Percentiles rank a stretch among this genome's conserved stretches.
phyloP scores from a whole-genome alignment of 2,797 vertebrate genomes.

The Ptychadena robeensis region DNA sequence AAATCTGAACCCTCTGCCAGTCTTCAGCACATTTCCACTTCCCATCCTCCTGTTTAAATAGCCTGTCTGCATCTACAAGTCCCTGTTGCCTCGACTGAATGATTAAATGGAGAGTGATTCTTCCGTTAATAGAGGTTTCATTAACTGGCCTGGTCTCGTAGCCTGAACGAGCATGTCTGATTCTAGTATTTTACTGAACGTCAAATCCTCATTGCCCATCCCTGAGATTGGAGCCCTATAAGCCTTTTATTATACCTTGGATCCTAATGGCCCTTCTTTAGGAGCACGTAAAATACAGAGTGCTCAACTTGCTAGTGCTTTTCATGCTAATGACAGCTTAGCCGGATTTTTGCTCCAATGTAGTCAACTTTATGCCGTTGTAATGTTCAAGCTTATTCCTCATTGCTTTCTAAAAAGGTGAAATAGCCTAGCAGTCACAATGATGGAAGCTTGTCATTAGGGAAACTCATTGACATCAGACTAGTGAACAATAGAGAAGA shows the following conservation, averaged over 20 bases:
- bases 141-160: neutral
- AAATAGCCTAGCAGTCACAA: conserved; percentile 59
- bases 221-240: conserved; percentile 37
- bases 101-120: conserved; percentile 45
- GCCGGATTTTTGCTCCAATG: conserved; percentile 70
- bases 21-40: conserved; percentile 13
- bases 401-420: conserved; percentile 63
- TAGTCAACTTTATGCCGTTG: conserved; percentile 69
- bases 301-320: conserved; percentile 71
- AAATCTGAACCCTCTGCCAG: conserved; percentile 11
- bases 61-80: conserved; percentile 8
- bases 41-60: neutral
- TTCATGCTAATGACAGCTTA: conserved; percentile 72
- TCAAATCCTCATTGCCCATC: conserved; percentile 6
- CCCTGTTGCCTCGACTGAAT: neutral
- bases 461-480: conserved; percentile 4
- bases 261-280: conserved; percentile 49
- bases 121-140: neutral
- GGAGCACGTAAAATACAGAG: conserved; percentile 39
- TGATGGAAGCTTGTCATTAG: conserved; percentile 38
- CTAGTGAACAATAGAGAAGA: conserved; percentile 5
- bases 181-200: conserved; percentile 46
- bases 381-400: conserved; percentile 68
- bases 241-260: conserved; percentile 51
- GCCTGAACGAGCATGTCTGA: conserved; percentile 34